Percentiles rank a stretch among this genome's conserved stretches.
Conservation (phyloP, 1,140 invertebrate genomes). For the Ceratitis capitata region DNA sequence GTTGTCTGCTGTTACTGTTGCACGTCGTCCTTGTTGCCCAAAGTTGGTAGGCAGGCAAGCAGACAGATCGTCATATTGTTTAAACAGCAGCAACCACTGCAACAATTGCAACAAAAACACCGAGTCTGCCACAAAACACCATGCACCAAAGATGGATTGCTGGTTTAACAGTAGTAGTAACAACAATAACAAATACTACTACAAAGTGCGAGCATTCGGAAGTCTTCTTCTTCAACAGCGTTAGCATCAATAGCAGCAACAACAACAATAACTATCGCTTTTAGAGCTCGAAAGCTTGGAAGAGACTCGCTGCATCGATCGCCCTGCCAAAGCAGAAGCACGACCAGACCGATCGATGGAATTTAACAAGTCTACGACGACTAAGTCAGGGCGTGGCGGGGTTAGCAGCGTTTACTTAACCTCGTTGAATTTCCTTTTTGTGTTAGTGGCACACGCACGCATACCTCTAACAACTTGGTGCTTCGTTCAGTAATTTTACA, state of each 20-base stretch:
- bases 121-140: too few relatives aligned
- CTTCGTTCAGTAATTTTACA: background rate
- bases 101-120: too few relatives aligned
- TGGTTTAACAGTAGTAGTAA: background rate
- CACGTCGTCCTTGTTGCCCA: conserved; percentile 2
- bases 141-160: conserved; percentile 30
- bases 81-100: background rate
- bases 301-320: background rate
- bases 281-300: background rate
- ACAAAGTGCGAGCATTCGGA: background rate
- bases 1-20: background rate
- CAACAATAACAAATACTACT: background rate
- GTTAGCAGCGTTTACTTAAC: background rate
- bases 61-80: background rate
- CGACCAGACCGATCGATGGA: background rate
- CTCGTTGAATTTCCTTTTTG: background rate
- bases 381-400: background rate
- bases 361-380: background rate
- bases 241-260: conserved; percentile 31
- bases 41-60: background rate
- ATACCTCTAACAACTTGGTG: too few relatives aligned
- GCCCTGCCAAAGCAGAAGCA: background rate
- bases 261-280: background rate
- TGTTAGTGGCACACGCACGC: too few relatives aligned
- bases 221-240: background rate